A percentile compares a stretch with the other conserved stretches of the same genome.
Conservation (phyloP, 2,888 invertebrate species). For the Drosophila gaucha region DNA sequence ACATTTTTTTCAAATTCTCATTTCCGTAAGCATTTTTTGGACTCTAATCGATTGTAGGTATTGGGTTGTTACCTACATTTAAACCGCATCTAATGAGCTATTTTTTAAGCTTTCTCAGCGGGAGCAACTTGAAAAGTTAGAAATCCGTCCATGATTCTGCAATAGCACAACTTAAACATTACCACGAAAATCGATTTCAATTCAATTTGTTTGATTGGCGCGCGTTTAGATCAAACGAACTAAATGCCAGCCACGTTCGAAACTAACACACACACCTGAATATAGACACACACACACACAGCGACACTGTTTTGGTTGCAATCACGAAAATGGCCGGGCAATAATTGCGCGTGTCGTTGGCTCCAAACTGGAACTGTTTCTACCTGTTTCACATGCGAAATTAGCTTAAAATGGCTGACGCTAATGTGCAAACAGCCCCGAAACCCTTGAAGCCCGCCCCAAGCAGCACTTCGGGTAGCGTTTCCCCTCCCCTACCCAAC, state of each 20-base stretch:
- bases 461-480: background rate
- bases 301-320: constrained; percentile 40
- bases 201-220: constrained; percentile 77
- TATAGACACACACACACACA: constrained; percentile 9
- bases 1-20: too few relatives aligned
- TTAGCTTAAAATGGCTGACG: constrained; percentile 73
- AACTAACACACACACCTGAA: constrained; percentile 31
- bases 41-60: too few relatives aligned
- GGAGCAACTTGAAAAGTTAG: constrained; percentile 13
- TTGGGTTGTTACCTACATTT: too few relatives aligned
- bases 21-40: too few relatives aligned
- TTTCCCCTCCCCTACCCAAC: background rate
- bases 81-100: constrained; percentile 12
- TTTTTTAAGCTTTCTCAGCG: background rate
- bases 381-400: constrained; percentile 79
- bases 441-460: constrained; percentile 29
- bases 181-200: constrained; percentile 70
- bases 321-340: constrained; percentile 78
- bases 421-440: constrained; percentile 68
- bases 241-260: constrained; percentile 70
- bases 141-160: constrained; percentile 35
- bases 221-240: constrained; percentile 71
- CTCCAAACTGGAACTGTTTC: constrained; percentile 67
- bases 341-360: constrained; percentile 79
- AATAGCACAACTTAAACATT: constrained; percentile 50